Evolutionary conservation across 2,797 vertebrate species (phyloP), one percentile per base, ranked within the genome.

Genomic region (Alcedo atthis): DNA sequence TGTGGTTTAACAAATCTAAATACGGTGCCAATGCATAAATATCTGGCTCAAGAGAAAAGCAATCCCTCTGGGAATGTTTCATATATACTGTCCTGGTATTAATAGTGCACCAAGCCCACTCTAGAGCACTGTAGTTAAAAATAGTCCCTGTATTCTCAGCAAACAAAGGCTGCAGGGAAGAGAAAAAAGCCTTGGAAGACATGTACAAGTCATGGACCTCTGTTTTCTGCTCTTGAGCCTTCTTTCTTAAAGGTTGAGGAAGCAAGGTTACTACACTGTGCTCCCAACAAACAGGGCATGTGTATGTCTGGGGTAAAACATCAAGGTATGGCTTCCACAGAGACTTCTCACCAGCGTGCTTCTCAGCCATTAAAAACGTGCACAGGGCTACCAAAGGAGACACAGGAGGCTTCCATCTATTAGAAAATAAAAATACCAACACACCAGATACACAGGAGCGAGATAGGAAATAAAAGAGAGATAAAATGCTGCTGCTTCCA

Each of bases 1-100:
- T 98, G 95, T 99, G 99, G 94, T 99, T 99, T 55, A 99, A 97
- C 86, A 99, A 97, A 94, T 99, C 99, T 93, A 99, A 97, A 94
- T 98, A 99, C 0, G 99, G 99, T 43, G 99, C 99, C 30, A 99
- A 88, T 0, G 98, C 99, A 10, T 98, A 99, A 49, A 98, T 97
- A 94, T 99, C 97, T 10, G 96, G 98, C 77, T 98, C 97, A 30
- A 97, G 95, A 8, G 97, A 98, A 40, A 99, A 98, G 88, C 98
- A 98, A 9, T 80, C 46, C 90, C 71, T 98, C 35, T 83, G 95
- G 5, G 93, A 76, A 6, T 92, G 98, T 58, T 97, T 94, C 98
- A 99, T 98, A 92, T 99, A 99, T 91, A 99, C 97, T 0, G 99
- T 98, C 82, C 99, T 98, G 9, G 99, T 99, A 96, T 99, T 99